Evolutionary conservation across 2,113 vertebrate species (phyloP).

Genomic region (Solenodon paradoxus): DNA sequence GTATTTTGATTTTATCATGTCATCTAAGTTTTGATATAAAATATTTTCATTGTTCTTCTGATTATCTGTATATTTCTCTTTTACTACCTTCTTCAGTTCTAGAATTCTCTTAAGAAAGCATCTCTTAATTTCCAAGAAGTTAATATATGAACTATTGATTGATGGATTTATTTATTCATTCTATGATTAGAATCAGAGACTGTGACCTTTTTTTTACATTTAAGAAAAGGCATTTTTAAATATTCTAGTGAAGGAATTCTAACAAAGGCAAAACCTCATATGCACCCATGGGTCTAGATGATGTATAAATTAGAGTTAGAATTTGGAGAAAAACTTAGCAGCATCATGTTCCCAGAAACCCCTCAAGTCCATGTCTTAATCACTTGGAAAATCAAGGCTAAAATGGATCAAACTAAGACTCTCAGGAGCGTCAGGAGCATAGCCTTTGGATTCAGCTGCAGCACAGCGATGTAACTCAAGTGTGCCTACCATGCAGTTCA

Average conservation of each 20-base stretch:
- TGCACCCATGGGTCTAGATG: neutral
- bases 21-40: too few species aligned
- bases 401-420: neutral
- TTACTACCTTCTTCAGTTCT: neutral
- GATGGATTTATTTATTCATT: too few species aligned
- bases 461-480: neutral
- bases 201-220: neutral
- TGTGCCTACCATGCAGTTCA: too few species aligned
- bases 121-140: neutral
- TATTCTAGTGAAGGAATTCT: neutral
- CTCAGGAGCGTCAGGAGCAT: neutral
- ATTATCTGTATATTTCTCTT: neutral
- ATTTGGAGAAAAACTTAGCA: neutral
- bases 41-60: neutral
- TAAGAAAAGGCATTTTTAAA: neutral
- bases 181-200: neutral
- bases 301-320: neutral
- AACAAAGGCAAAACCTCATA: neutral
- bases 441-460: neutral
- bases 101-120: neutral
- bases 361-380: neutral
- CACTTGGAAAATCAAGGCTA: neutral
- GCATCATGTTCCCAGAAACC: neutral
- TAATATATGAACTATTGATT: neutral
- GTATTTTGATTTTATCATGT: too few species aligned